Evolutionary conservation across 2,113 vertebrate genomes (phyloP).

Genomic region (Otus sunia): DNA sequence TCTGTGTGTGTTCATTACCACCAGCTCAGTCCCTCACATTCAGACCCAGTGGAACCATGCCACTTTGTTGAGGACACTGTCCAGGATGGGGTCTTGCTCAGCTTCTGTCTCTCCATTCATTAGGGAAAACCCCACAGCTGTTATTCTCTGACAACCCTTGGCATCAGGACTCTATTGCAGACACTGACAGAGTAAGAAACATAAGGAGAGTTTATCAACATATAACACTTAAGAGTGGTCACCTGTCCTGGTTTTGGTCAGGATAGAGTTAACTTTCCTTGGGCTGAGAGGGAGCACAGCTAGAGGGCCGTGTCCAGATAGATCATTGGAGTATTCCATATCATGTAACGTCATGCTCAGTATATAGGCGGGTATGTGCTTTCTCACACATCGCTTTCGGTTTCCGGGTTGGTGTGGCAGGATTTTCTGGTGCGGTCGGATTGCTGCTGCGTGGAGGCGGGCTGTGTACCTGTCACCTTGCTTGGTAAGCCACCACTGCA

Average conservation of each 20-base stretch:
- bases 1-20: background rate
- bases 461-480: too few species aligned
- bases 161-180: background rate
- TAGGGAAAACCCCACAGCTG: background rate
- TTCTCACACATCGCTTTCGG: too few species aligned
- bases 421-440: too few species aligned
- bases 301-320: too few species aligned
- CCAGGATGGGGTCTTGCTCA: background rate
- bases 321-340: too few species aligned
- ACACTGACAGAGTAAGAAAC: background rate
- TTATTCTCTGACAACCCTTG: background rate
- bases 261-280: too few species aligned
- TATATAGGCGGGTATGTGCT: too few species aligned
- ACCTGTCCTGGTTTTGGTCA: background rate
- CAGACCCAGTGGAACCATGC: background rate
- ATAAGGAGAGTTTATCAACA: background rate
- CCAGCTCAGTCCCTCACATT: background rate
- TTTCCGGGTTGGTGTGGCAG: too few species aligned
- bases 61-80: background rate
- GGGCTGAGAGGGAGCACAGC: too few species aligned
- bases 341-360: too few species aligned
- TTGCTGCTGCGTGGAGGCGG: too few species aligned
- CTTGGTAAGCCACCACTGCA: too few species aligned
- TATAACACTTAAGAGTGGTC: background rate
- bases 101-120: background rate